Percentiles rank a stretch among this genome's conserved stretches.
These are phyloP conservation scores for Megaceryle alcyon DNA, from an alignment of 2,797 vertebrate species.

Conservation along the genomic window DNA sequence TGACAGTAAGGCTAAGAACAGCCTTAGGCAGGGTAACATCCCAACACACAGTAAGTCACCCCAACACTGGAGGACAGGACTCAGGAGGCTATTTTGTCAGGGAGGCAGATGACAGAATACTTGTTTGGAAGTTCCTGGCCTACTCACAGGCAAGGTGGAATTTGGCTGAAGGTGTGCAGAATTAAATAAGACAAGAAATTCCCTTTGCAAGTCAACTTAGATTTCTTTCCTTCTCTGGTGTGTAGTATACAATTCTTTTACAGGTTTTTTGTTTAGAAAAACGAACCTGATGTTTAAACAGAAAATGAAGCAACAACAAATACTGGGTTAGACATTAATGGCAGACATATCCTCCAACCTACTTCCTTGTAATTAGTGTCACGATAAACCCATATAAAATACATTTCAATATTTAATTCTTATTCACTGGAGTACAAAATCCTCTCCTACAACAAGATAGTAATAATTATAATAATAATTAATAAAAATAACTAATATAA, in stretches of 20 bases:
- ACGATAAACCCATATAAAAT: background rate
- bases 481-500: too few relatives aligned
- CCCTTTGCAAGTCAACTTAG: background rate
- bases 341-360: background rate
- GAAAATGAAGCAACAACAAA: background rate
- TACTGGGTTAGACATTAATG: background rate
- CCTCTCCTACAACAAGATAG: background rate
- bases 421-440: background rate
- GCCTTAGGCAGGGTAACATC: background rate
- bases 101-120: background rate
- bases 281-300: background rate
- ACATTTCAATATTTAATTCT: background rate
- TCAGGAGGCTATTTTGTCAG: background rate
- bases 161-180: background rate
- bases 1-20: background rate
- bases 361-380: background rate
- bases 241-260: background rate
- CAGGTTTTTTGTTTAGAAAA: background rate
- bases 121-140: fast-evolving
- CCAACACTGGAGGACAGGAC: background rate
- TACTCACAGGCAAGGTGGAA: background rate
- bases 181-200: background rate
- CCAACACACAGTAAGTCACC: background rate
- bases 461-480: too few relatives aligned
- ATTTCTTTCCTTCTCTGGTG: background rate